phyloP scores from a whole-genome alignment of 2,888 invertebrate species.

The Sussaba pulchella region DNA sequence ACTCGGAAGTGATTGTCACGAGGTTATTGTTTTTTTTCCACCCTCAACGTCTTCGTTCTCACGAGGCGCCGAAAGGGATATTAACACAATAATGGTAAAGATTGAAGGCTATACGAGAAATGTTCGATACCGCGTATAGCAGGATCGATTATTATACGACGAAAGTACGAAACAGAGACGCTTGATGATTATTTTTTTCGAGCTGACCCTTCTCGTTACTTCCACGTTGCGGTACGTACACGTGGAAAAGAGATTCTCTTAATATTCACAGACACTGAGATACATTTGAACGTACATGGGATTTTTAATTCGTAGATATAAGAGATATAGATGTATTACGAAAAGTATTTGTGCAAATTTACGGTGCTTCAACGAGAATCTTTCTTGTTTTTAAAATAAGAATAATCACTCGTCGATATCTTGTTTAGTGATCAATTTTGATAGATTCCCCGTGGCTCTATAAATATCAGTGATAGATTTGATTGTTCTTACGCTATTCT shows the following conservation, averaged over 20 bases:
- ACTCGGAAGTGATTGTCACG: constrained; percentile 81
- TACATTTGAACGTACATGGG: constrained; percentile 43
- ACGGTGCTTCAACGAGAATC: constrained; percentile 37
- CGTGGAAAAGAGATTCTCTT: constrained; percentile 57
- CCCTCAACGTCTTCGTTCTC: constrained; percentile 14
- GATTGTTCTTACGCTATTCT: constrained; percentile 83
- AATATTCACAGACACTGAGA: constrained; percentile 45
- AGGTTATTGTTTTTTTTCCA: constrained; percentile 65
- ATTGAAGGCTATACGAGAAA: constrained; percentile 16
- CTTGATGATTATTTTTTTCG: too few relatives aligned
- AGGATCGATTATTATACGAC: constrained; percentile 32
- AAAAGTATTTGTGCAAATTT: constrained; percentile 38
- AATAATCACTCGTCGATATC: neutral
- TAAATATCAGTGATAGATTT: constrained; percentile 71
- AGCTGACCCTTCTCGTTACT: constrained; percentile 56
- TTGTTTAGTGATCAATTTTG: constrained; percentile 30
- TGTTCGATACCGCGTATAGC: constrained; percentile 27
- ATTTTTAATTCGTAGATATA: constrained; percentile 41
- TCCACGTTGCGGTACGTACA: constrained; percentile 57
- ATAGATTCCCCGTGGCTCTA: constrained; percentile 42
- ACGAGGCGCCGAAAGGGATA: constrained; percentile 30
- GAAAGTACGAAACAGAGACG: constrained; percentile 22
- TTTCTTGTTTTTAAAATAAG: too few relatives aligned
- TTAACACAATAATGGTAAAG: constrained; percentile 17
- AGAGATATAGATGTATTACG: constrained; percentile 27